Base-by-base conservation (phyloP, 2,113 vertebrate genomes). In the Pachyramphus minor region DNA sequence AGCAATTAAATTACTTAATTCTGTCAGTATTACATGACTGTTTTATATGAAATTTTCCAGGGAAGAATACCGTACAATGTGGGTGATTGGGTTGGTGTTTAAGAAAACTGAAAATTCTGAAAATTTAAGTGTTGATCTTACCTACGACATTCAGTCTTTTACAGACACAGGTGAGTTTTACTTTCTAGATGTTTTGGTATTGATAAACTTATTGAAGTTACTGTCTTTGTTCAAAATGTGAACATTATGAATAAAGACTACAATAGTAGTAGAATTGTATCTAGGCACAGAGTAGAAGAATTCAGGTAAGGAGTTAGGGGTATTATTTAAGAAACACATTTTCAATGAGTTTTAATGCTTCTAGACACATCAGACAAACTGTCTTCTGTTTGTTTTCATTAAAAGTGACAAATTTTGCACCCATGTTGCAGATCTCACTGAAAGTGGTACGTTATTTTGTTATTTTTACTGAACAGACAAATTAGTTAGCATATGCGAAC, bases 81-180 rank as follows among this genome's bases (percentile, higher is more conserved):
- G 99, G 99, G 98, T 99, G 86, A 99, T 99, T 93, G 99, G 99
- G 59, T 98, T 99, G 85, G 98, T 98, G 84, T 98, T 99, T 68
- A 99, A 99, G 96, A 99, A 99, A 97, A 98, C 98, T 5, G 99
- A 99, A 96, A 99, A 99, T 79, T 98, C 98, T 45, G 98, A 99
- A 96, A 98, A 98, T 87, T 98, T 99, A 87, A 99, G 99, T 95
- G 98, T 99, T 64, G 98, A 99, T 95, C 98, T 99, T 82, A 99
- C 98, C 42, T 98, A 97, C 11, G 98, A 99, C 90, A 98, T 99
- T 96, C 98, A 98, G 95, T 98, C 98, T 87, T 99, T 99, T 97
- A 99, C 98, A 83, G 98, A 99, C 89, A 99, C 98, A 49, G 98
- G 99, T 99, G 97, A 95, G 97, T 88, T 60, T 53, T 68, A 24